Evolutionary conservation across 37 sponge, comb jelly and placozoan species (phyloP), one percentile per base, ranked within the genome.

Genomic region (Cladorhizidae sp.): DNA sequence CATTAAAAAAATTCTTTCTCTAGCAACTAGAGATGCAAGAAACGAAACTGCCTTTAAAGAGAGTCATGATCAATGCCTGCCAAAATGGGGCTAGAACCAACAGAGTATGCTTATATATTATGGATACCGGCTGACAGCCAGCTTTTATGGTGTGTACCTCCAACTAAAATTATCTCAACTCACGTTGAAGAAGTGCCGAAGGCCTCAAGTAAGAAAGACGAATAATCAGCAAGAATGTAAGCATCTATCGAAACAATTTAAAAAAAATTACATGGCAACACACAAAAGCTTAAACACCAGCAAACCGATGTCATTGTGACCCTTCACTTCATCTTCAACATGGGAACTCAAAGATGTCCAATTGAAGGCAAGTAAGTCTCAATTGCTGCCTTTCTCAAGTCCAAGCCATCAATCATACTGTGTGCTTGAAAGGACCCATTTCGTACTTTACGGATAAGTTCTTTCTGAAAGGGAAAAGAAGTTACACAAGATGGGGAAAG

Each of bases 381-480:
- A 80, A 95, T 96, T 5, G 96, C 99, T 31, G 92, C 99, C 75
- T 98, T 98, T 23, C 99, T 83, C 74, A 94, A 80, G 69, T 98
- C 99, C 41, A 98, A 79, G 7, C 96, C 99, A 80, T 96, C 99
- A 84, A 96, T 96, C 7, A 20, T 15, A 96, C 96, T 0, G 94
- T 91, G 78, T 98, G 97, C 76, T 98, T 98, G 81, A 98, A 98
- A 23, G 99, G 99, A 62, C 99, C 99, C 99, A 98, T 98, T 75
- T 98, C 99, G 38, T 39, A 98, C 99, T 57, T 98, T 92, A 49
- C 94, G 89, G 64, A 96, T 98, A 57, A 98, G 83, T 78, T 96
- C 96, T 84, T 93, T 87, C 92, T 93, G 79, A n/a, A 65, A 50
- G 51, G 15, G 58, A 32, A n/a, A 37, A 5, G 57, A 40, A 73